These are phyloP conservation scores for Rhagium mordax DNA, from an alignment of 2,888 invertebrate genomes.

Conservation along the genomic window DNA sequence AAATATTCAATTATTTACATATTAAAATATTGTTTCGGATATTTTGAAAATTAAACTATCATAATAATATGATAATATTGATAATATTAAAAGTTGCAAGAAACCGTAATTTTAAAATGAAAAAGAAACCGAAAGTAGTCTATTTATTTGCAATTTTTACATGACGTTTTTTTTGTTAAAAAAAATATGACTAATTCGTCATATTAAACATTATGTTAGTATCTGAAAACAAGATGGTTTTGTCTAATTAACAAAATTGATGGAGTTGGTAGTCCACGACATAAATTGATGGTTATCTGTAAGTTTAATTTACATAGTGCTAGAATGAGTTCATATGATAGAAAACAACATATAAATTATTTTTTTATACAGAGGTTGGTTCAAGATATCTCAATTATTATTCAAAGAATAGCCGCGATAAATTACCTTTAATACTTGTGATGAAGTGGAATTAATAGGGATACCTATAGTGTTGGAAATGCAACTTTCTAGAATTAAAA, in stretches of 20 bases:
- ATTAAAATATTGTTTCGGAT: too few species aligned
- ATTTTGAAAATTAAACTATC: too few species aligned
- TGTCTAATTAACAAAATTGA: background rate
- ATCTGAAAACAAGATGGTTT: background rate
- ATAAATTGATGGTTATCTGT: constrained; percentile 1
- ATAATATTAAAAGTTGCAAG: too few species aligned
- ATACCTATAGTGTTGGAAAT: constrained; percentile 10
- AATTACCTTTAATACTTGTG: background rate
- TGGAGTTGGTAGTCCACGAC: background rate
- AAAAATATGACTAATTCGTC: background rate
- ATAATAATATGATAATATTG: too few species aligned
- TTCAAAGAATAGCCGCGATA: constrained; percentile 8
- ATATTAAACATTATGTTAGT: background rate
- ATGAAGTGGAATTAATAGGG: background rate
- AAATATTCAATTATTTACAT: too few species aligned
- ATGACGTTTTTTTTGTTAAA: background rate
- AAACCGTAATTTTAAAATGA: too few species aligned
- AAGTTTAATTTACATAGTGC: background rate
- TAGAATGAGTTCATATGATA: background rate
- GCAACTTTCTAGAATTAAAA: constrained; percentile 6
- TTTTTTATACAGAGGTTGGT: background rate
- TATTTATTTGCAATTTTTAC: too few species aligned
- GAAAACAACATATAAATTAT: constrained; percentile 7
- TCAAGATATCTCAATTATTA: constrained; percentile 10
- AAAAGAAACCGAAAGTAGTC: too few species aligned